Conservation (phyloP, 2,113 vertebrate species). For the Butastur rufipennis region DNA sequence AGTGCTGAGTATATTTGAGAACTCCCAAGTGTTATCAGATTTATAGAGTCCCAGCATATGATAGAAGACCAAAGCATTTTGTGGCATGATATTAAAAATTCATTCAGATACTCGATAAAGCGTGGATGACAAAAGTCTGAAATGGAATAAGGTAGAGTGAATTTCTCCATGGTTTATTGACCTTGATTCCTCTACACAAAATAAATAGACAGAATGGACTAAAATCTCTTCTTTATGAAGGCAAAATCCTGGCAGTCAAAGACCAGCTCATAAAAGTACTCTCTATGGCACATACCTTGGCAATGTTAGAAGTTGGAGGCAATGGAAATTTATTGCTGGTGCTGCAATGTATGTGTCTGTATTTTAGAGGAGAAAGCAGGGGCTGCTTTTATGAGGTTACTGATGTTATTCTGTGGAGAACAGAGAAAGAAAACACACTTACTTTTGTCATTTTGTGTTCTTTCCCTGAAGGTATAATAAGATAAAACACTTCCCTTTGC, state of each 20-base stretch:
- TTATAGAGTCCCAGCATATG: slow-evolving; percentile 76
- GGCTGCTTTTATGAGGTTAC: slow-evolving; percentile 59
- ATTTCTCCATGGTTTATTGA: slow-evolving; percentile 79
- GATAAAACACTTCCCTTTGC: slow-evolving; percentile 40
- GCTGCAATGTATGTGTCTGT: background rate
- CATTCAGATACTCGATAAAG: slow-evolving; percentile 77
- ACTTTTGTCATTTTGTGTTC: background rate
- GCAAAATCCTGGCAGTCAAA: slow-evolving; percentile 72
- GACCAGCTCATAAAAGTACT: slow-evolving; percentile 70
- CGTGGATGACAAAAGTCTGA: slow-evolving; percentile 75
- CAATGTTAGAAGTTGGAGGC: slow-evolving; percentile 30
- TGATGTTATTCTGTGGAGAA: slow-evolving; percentile 32
- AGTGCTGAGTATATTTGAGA: slow-evolving; percentile 75
- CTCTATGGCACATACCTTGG: slow-evolving; percentile 62
- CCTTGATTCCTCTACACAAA: slow-evolving; percentile 77
- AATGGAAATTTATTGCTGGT: slow-evolving; percentile 64
- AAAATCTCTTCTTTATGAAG: slow-evolving; percentile 78
- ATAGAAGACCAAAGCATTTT: slow-evolving; percentile 79
- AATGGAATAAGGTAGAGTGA: slow-evolving; percentile 72
- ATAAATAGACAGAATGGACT: slow-evolving; percentile 76
- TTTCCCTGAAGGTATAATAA: slow-evolving; percentile 37
- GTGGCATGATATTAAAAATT: slow-evolving; percentile 80
- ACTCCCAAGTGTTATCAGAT: slow-evolving; percentile 81
- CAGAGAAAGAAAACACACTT: slow-evolving; percentile 43
- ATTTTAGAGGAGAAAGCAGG: slow-evolving; percentile 59